Conservation (phyloP, 2,113 vertebrate genomes). For the Myrmecobius fasciatus region DNA sequence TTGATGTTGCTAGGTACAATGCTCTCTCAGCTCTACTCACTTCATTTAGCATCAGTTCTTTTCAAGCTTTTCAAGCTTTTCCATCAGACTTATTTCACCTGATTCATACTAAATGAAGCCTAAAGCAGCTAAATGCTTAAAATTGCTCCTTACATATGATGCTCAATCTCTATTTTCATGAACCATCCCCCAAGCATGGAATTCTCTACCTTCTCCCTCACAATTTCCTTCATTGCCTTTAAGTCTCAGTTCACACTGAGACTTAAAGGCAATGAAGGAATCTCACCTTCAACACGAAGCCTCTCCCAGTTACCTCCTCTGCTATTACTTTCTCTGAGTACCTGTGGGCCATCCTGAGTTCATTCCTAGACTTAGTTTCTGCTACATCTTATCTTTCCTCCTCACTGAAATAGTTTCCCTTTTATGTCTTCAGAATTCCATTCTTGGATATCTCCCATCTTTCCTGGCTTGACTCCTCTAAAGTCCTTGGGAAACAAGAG, state of each 20-base stretch:
- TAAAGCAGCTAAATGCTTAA: neutral
- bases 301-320: neutral
- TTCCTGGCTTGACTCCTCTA: neutral
- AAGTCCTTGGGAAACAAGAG: neutral
- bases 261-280: no score
- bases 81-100: neutral
- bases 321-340: neutral
- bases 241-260: no score
- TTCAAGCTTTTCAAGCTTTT: no score
- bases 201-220: neutral
- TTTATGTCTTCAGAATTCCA: neutral
- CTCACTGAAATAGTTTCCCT: neutral
- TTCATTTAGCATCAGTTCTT: no score
- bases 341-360: neutral
- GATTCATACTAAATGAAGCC: no score
- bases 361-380: neutral
- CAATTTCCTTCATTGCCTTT: neutral
- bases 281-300: neutral
- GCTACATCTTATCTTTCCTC: neutral
- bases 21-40: no score
- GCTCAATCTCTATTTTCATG: neutral
- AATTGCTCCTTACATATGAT: neutral
- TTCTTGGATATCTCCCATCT: neutral
- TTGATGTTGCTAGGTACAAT: no score
- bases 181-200: neutral